Conservation (phyloP, 1,140 invertebrate species). For the Parasteatoda tepidariorum region DNA sequence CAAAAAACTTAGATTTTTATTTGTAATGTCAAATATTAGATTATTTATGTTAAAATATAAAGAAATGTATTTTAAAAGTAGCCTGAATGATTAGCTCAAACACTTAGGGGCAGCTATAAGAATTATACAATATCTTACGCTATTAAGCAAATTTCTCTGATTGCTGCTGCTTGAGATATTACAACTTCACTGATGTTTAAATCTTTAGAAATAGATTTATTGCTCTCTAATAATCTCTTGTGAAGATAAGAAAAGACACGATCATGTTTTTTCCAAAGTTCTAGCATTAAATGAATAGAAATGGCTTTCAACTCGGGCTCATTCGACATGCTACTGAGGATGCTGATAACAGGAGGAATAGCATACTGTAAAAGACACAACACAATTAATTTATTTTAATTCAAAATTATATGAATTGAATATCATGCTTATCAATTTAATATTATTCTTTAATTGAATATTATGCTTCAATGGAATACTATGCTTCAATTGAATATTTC, state of each 20-base stretch:
- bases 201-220: slow-evolving; percentile 11
- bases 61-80: no score
- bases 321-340: slow-evolving; percentile 34
- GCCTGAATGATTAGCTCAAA: no score
- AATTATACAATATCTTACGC: no score
- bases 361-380: slow-evolving; percentile 30
- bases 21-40: no score
- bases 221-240: slow-evolving; percentile 7
- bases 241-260: slow-evolving; percentile 49
- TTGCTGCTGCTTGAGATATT: slow-evolving; percentile 49
- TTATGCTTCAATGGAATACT: no score
- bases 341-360: slow-evolving; percentile 44
- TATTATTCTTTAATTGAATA: no score
- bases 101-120: no score
- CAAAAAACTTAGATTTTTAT: no score
- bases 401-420: not conserved
- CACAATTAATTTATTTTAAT: no score
- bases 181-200: slow-evolving; percentile 11
- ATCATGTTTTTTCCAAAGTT: slow-evolving; percentile 53
- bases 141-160: slow-evolving; percentile 40
- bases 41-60: no score
- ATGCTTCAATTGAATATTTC: no score
- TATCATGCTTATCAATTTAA: not conserved
- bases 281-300: slow-evolving; percentile 40
- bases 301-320: slow-evolving; percentile 26